Evolutionary conservation across 1,140 invertebrate species (phyloP).

Genomic region (Phymorhynchus buccinoides): DNA sequence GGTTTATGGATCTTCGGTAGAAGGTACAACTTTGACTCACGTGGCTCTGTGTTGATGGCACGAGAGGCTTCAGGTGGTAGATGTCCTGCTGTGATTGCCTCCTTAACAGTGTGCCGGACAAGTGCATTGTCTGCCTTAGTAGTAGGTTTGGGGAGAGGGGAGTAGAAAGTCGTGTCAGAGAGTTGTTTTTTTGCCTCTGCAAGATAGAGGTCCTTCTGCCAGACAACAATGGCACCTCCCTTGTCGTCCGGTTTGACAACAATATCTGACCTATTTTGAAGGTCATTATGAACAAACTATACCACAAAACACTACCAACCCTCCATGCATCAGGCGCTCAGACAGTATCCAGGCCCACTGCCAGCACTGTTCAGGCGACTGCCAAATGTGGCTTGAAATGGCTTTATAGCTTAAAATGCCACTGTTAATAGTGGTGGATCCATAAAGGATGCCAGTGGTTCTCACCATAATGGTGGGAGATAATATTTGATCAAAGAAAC

Average conservation of each 20-base stretch:
- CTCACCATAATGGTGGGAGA: no score
- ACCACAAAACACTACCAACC: no score
- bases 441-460: no score
- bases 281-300: no score
- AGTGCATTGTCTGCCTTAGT: background rate
- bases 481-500: no score
- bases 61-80: background rate
- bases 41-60: background rate
- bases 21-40: background rate
- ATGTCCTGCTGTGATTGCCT: background rate
- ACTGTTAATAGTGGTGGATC: no score
- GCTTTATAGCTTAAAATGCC: no score
- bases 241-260: constrained; percentile 15
- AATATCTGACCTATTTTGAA: background rate
- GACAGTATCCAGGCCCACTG: no score
- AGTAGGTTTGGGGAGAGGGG: background rate
- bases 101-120: background rate
- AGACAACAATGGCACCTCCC: background rate
- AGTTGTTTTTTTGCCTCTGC: background rate
- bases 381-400: no score
- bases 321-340: no score
- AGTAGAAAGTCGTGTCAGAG: background rate
- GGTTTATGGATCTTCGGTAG: constrained; percentile 10
- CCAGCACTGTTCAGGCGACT: no score
- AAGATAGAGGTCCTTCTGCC: background rate